These are phyloP conservation scores for Dendroctonus valens DNA, from an alignment of 1,140 invertebrate genomes.

Conservation along the genomic window DNA sequence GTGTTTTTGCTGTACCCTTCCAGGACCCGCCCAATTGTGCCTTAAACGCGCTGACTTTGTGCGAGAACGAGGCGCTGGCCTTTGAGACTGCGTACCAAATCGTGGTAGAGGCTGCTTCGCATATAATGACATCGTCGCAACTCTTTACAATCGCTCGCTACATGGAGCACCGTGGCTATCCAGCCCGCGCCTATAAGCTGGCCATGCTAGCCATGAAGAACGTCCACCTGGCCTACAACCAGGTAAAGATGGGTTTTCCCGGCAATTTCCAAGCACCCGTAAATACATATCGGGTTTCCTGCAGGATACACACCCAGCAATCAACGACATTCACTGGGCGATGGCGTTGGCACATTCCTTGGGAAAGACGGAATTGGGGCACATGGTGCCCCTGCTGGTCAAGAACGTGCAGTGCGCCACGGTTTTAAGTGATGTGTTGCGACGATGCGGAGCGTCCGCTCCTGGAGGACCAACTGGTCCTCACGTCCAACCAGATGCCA, in stretches of 20 bases:
- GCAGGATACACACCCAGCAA: conserved; percentile 78
- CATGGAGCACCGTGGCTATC: conserved; percentile 82
- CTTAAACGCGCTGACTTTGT: conserved; percentile 77
- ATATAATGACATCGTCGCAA: conserved; percentile 78
- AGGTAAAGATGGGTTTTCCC: conserved; percentile 52
- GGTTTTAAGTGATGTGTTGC: conserved; percentile 79
- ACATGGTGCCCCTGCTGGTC: conserved; percentile 76
- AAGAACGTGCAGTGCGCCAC: conserved; percentile 86
- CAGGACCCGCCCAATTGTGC: conserved; percentile 82
- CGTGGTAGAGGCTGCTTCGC: conserved; percentile 75
- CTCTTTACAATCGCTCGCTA: conserved; percentile 82
- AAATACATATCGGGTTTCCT: not conserved
- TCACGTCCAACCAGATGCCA: conserved; percentile 39
- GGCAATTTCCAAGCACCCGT: too few relatives aligned
- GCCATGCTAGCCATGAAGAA: conserved; percentile 81
- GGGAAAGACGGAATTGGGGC: conserved; percentile 72
- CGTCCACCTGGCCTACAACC: conserved; percentile 80
- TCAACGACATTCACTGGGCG: conserved; percentile 86
- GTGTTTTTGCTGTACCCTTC: too few relatives aligned
- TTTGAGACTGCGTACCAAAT: conserved; percentile 85
- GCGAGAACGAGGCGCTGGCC: conserved; percentile 77
- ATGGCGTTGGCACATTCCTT: conserved; percentile 78
- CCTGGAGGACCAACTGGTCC: conserved; percentile 51
- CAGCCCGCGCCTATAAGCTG: conserved; percentile 77
- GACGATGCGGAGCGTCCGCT: conserved; percentile 74